Evolutionary conservation across 23 tunicate species (phyloP).

Genomic region (Ciona savignyi): DNA sequence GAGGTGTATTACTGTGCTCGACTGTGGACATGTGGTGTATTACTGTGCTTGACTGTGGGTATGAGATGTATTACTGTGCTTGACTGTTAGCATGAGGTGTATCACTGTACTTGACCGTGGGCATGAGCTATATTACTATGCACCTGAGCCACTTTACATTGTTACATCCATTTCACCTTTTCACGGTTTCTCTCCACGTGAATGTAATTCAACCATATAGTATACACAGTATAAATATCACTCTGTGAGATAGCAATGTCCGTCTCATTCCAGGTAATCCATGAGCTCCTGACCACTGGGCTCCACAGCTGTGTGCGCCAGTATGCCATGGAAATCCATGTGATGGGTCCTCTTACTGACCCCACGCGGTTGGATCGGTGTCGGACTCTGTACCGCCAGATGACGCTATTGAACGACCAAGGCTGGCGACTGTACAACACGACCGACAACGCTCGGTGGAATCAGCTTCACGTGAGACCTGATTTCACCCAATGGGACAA

Average conservation of each 20-base stretch:
- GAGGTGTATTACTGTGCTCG: too few relatives aligned
- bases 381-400: neutral
- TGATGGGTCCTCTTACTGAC: conserved; percentile 9
- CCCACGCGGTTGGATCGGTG: neutral
- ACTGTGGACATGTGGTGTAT: too few relatives aligned
- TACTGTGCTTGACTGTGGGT: too few relatives aligned
- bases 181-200: conserved; percentile 8
- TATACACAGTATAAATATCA: too few relatives aligned
- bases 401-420: neutral
- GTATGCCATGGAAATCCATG: conserved; percentile 27
- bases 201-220: too few relatives aligned
- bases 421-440: conserved; percentile 16
- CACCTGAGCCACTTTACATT: too few relatives aligned
- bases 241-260: too few relatives aligned
- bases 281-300: conserved; percentile 11
- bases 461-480: neutral
- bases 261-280: conserved; percentile 23
- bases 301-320: conserved; percentile 30
- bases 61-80: too few relatives aligned
- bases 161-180: too few relatives aligned
- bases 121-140: too few relatives aligned
- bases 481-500: neutral
- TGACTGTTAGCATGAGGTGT: too few relatives aligned
- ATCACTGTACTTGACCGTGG: too few relatives aligned
- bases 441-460: conserved; percentile 14